Evolutionary conservation across 2,888 invertebrate species (phyloP).

Genomic region (Lagria hirta): DNA sequence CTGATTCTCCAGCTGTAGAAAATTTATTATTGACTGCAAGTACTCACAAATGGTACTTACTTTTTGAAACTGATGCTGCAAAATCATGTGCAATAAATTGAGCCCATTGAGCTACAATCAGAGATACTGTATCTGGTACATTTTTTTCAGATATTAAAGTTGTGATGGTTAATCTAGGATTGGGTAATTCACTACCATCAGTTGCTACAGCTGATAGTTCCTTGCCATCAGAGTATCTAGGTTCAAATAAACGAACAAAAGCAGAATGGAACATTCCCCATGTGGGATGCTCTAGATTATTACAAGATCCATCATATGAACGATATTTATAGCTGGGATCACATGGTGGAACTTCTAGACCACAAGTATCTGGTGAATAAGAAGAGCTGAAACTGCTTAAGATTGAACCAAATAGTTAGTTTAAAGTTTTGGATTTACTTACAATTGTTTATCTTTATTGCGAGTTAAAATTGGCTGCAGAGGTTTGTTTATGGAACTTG

Average conservation of each 20-base stretch:
- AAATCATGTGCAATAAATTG: constrained; percentile 50
- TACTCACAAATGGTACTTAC: constrained; percentile 8
- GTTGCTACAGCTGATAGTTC: constrained; percentile 11
- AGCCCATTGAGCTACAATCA: constrained; percentile 47
- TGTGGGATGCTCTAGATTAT: constrained; percentile 32
- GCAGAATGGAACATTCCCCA: constrained; percentile 32
- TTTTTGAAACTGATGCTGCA: constrained; percentile 15
- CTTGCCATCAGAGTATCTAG: constrained; percentile 31
- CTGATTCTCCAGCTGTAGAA: constrained; percentile 4
- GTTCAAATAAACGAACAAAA: constrained; percentile 28
- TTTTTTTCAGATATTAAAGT: constrained; percentile 33
- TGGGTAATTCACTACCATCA: constrained; percentile 36
- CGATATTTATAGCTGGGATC: constrained; percentile 26
- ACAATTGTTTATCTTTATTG: no score
- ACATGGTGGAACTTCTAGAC: constrained; percentile 10
- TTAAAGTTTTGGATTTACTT: no score
- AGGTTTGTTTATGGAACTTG: no score
- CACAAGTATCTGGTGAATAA: constrained; percentile 7
- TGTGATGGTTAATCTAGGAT: constrained; percentile 35
- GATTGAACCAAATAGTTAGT: background rate
- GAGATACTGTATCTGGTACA: constrained; percentile 28
- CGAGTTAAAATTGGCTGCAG: no score
- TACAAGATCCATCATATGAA: constrained; percentile 31
- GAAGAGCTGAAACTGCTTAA: background rate
- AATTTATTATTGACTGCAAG: no score